Conservation (phyloP, 1,140 invertebrate genomes). For the Neodiprion virginianus region DNA sequence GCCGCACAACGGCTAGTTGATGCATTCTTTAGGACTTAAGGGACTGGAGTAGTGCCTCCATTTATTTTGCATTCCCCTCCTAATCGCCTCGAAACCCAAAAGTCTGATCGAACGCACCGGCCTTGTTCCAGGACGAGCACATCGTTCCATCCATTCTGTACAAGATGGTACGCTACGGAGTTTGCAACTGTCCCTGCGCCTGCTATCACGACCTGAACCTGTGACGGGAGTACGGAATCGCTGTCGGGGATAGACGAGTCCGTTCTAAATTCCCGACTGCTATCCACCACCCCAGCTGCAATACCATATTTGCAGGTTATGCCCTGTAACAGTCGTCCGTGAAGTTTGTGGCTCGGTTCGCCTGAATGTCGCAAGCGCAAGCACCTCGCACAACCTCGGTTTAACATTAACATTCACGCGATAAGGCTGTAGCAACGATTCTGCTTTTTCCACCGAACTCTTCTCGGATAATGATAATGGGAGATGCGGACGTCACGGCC, state of each 20-base stretch:
- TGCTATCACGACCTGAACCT: slow-evolving; percentile 70
- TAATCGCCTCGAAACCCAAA: no score
- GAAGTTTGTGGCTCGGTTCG: background rate
- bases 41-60: no score
- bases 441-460: no score
- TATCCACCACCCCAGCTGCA: no score
- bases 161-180: slow-evolving; percentile 74
- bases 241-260: slow-evolving; percentile 3
- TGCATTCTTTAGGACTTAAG: no score
- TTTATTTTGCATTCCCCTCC: no score
- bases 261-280: no score
- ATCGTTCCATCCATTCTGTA: slow-evolving; percentile 69
- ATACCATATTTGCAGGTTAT: background rate
- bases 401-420: slow-evolving; percentile 1
- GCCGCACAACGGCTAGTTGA: no score
- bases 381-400: background rate
- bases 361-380: background rate
- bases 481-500: no score
- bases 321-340: background rate
- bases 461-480: no score
- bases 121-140: slow-evolving; percentile 71
- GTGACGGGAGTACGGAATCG: slow-evolving; percentile 46
- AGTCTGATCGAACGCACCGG: slow-evolving; percentile 46
- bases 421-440: background rate
- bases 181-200: slow-evolving; percentile 72